Evolutionary conservation across 2,113 vertebrate genomes (phyloP).

Genomic region (Acrocephalus arundinaceus): DNA sequence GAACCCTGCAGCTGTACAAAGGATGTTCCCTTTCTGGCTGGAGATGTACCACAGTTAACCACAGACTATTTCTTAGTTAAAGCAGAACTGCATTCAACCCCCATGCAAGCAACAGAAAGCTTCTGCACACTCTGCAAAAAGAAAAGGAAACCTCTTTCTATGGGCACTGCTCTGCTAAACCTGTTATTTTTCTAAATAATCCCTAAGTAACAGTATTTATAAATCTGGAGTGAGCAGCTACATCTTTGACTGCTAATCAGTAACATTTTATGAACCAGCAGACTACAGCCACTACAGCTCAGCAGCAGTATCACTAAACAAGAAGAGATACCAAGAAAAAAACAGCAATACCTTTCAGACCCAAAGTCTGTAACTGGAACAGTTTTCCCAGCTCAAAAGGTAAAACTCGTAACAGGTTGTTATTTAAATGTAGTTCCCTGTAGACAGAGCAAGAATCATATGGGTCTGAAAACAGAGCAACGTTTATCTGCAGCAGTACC

Average conservation of each 20-base stretch:
- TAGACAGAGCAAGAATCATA: constrained; percentile 68
- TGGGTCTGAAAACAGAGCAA: constrained; percentile 41
- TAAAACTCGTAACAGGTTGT: constrained; percentile 99
- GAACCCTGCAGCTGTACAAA: neutral
- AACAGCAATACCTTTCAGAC: constrained; percentile 91
- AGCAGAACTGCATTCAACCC: neutral
- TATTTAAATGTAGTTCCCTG: constrained; percentile 99
- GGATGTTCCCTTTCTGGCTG: neutral
- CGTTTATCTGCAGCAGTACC: constrained; percentile 18
- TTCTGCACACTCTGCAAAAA: neutral
- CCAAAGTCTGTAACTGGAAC: constrained; percentile 99
- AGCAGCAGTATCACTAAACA: neutral
- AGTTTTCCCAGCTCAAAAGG: constrained; percentile 99
- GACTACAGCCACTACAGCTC: neutral
- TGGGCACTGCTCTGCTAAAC: neutral
- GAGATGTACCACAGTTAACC: neutral
- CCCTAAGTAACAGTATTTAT: neutral
- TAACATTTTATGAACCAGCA: neutral
- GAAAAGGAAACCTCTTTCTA: neutral
- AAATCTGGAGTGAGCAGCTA: neutral
- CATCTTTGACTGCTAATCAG: neutral
- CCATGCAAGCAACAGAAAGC: neutral
- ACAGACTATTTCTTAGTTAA: neutral
- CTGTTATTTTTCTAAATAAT: neutral
- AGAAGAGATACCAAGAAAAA: constrained; percentile 15